Evolutionary conservation across 2,888 invertebrate genomes (phyloP), one percentile per base, ranked within the genome.

Genomic region (Serrognathus titanus): DNA sequence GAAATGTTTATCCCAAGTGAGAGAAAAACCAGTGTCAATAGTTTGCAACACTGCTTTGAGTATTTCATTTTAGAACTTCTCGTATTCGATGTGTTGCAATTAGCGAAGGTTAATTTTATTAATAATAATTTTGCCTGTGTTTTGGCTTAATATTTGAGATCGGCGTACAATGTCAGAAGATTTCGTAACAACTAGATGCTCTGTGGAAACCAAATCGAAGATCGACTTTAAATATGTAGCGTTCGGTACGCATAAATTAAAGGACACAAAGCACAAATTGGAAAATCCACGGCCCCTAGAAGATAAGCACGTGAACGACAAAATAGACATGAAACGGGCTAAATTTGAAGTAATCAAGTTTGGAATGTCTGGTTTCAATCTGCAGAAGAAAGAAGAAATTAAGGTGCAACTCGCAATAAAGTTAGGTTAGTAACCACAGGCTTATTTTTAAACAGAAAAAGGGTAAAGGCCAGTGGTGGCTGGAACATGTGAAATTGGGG

Each of bases 271-370:
- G 31, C 7, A 13, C 51, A 40, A 9, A 51, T 24, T 41, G 24
- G 31, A 5, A 11, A 50, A 53, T 13, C 48, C 50, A 12, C 41
- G 11, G 41, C 3, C 43, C 2, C 12, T 6, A 45, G 38, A 53
- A 48, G 37, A 51, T 13, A 31, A 37, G 1, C 43, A 43, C 57
- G 5, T 16, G 39, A 40, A 41, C 45, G 85, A 86, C 46, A 85
- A 86, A 68, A 79, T 89, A 60, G 88, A 90, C 66, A 84, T 94
- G 67, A 90, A 90, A 66, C 85, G 81, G 68, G 87, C 89, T 1
- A 83, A 90, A 51, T 87, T 88, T 75, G 94, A 95, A 72, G 84
- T 95, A 3, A 84, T 91, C 6, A 92, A 89, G 70, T 91, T 94
- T 75, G 93, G 92, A 36, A 88, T 91, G 78, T 84, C 85, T 24